A percentile compares a stretch with the other conserved stretches of the same genome.
Conservation (phyloP, 2,888 invertebrate genomes). For the Melanchra persicariae region DNA sequence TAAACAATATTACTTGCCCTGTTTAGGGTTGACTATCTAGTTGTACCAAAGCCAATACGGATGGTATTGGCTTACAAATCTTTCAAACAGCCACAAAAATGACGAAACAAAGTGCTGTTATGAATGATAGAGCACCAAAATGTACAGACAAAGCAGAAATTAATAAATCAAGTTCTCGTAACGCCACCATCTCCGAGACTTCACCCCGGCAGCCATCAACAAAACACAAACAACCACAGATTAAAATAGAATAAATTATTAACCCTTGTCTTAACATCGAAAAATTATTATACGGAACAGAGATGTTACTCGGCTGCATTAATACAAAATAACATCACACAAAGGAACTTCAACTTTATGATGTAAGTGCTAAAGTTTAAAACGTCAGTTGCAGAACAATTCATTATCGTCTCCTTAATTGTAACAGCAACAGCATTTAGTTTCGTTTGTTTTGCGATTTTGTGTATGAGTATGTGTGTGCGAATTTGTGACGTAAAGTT, state of each 20-base stretch:
- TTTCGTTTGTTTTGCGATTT: slow-evolving; percentile 88
- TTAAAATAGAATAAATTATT: slow-evolving; percentile 85
- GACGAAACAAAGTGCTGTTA: slow-evolving; percentile 12
- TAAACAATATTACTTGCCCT: no score
- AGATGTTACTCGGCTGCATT: slow-evolving; percentile 81
- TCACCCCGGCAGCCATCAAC: slow-evolving; percentile 54
- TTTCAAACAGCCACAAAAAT: slow-evolving; percentile 24
- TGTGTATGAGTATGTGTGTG: slow-evolving; percentile 48
- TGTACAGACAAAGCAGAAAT: slow-evolving; percentile 6
- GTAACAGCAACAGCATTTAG: slow-evolving; percentile 84
- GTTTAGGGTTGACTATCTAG: no score
- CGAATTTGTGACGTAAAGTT: slow-evolving; percentile 65
- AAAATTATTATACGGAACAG: slow-evolving; percentile 84
- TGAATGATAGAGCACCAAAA: slow-evolving; percentile 34
- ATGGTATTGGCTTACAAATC: no score
- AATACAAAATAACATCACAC: slow-evolving; percentile 71
- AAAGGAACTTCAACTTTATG: slow-evolving; percentile 68
- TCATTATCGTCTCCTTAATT: slow-evolving; percentile 86
- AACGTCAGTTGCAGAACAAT: slow-evolving; percentile 61
- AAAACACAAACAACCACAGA: slow-evolving; percentile 68
- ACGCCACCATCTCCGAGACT: slow-evolving; percentile 35
- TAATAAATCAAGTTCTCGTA: slow-evolving; percentile 52
- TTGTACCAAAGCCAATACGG: no score
- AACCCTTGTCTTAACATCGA: slow-evolving; percentile 85
- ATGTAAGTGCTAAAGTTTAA: slow-evolving; percentile 54